Evolutionary conservation across 2,113 vertebrate genomes (phyloP).

Genomic region (Neoarius graeffei): DNA sequence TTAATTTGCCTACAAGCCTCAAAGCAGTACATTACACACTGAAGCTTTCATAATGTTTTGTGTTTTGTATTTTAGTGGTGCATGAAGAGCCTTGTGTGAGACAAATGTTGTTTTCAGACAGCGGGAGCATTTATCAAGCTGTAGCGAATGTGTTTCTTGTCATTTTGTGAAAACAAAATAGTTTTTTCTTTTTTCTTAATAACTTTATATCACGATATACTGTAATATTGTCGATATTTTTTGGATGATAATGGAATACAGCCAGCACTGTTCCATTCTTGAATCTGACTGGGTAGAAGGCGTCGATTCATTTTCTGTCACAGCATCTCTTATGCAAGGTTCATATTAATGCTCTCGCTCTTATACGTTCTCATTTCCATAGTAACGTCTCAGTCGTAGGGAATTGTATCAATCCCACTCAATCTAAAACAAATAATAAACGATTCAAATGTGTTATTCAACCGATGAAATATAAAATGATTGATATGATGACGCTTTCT

Average conservation of each 20-base stretch:
- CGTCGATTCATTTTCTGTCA: not conserved
- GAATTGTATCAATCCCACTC: not conserved
- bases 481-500: too few species aligned
- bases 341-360: not conserved
- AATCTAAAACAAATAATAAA: too few species aligned
- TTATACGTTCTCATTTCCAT: not conserved
- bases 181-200: not conserved
- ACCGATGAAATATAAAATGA: too few species aligned
- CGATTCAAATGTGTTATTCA: too few species aligned
- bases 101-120: conserved; percentile 9
- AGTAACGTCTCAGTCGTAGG: not conserved
- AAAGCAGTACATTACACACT: not conserved
- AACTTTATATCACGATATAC: not conserved
- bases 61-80: not conserved
- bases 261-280: not conserved
- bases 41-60: not conserved
- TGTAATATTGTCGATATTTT: not conserved
- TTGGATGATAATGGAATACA: not conserved
- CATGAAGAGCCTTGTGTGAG: not conserved
- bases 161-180: not conserved
- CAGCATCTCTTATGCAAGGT: not conserved
- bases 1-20: not conserved
- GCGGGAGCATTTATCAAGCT: not conserved
- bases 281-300: not conserved
- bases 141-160: not conserved